Base-by-base conservation (phyloP, 2,797 vertebrate species). In the Eutrigla gurnardus region DNA sequence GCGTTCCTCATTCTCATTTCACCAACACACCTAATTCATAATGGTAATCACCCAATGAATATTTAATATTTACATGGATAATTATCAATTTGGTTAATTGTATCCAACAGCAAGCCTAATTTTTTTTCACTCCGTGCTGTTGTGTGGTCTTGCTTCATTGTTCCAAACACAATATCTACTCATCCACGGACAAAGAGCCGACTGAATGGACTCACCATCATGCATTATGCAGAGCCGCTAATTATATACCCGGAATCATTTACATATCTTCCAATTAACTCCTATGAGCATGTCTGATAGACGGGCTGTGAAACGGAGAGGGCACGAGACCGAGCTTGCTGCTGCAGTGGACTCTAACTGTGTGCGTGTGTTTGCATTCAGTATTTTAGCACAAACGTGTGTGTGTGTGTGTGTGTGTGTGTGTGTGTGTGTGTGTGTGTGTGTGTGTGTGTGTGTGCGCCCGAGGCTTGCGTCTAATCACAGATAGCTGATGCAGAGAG, bases 401-500 rank as follows among this genome's bases (percentile, higher is more conserved):
- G 0, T 25, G 11, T 59, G 63, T 54, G 2, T 32, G 62, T 77
- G 47, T 73, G 35, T 78, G 71, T 71, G 70, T 78, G 71, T 54
- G 70, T 69, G 11, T 36, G 17, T 60, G 46, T n/a, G n/a, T n/a
- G 60, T 70, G 15, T 55, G 33, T 15, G 7, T 43, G 65, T 52
- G 73, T 54, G 35, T 78, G 71, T 71, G 70, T 78, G 71, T 54
- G 70, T 69, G 11, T 36, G 17, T 60, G 46, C 77, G 84, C 88
- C 79, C 40, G 76, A 78, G 90, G 89, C 83, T 81, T 60, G 64
- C 73, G 89, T 91, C 80, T 92, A 91, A 93, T 93, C 91, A 93
- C 88, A 91, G 89, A 86, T 88, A 89, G 87, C 86, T 90, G 87
- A 89, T 85, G 90, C 91, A 83, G 77, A 87, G 70, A 87, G 35